Base-by-base conservation (phyloP, 2,797 vertebrate species). In the Sebastes ruberrimus region DNA sequence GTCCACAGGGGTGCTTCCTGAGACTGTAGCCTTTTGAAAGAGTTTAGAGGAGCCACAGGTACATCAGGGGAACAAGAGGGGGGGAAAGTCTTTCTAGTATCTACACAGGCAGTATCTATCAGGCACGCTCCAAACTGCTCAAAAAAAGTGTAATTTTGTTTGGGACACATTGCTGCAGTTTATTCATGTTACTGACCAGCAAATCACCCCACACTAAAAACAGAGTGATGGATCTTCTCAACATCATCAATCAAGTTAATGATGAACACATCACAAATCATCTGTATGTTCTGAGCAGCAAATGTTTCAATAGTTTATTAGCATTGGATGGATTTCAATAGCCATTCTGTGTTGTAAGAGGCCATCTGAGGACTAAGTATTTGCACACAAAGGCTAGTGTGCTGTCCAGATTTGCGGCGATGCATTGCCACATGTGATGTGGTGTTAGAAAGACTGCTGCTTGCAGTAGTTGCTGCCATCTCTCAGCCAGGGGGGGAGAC, bases 351-450 rank as follows among this genome's bases (percentile, higher is more conserved):
- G 71, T 38, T 55, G 42, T 46, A 81, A 63, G 46, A 46, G 76
- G 65, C 22, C 42, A 46, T 70, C 22, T 61, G 57, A 76, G 66
- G 60, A 30, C 7, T 16, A n/a, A 46, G 66, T 53, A 4, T 14
- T 49, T 27, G 38, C 66, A 70, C 18, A 53, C 68, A 55, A 53
- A 20, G 16, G 42, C 10, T 18, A 30, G 61, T 77, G 32, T 57
- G 74, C 67, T 57, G 30, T 72, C 22, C 69, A 74, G 71, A 65
- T 84, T 30, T 83, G 49, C 64, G 25, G 16, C 65, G 76, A 83
- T 74, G 76, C 73, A 84, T n/a, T 33, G 33, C 71, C 73, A 65
- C 35, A 82, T 82, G 67, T 88, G 76, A 57, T 42, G 56, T 68
- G 73, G 55, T 68, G 72, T 71, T 62, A 82, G 71, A 66, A 59